These are phyloP conservation scores for Epirrhoe alternata DNA, from an alignment of 2,888 invertebrate genomes.

Conservation along the genomic window DNA sequence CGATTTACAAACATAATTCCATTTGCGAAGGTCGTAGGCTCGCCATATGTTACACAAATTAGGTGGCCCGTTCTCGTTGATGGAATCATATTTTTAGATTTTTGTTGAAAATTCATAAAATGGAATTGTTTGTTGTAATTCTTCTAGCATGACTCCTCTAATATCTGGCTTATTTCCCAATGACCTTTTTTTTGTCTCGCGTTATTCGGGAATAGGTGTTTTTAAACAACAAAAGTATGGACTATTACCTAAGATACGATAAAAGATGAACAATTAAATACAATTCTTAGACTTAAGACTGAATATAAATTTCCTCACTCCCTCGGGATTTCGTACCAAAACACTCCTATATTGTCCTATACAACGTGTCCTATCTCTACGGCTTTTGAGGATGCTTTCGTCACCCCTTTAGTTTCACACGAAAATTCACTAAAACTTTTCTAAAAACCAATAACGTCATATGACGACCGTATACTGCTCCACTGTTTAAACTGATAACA, in stretches of 20 bases:
- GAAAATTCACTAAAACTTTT: constrained; percentile 28
- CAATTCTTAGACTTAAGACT: not conserved
- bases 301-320: not conserved
- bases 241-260: no score
- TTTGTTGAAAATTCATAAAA: not conserved
- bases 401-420: constrained; percentile 28
- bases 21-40: constrained; percentile 38
- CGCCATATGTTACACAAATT: constrained; percentile 41
- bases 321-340: constrained; percentile 5
- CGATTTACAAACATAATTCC: constrained; percentile 41
- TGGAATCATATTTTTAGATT: constrained; percentile 17
- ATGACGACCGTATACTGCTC: not conserved
- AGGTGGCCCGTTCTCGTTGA: constrained; percentile 20
- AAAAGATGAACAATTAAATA: not conserved
- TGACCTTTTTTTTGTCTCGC: no score
- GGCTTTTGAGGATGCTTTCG: constrained; percentile 8
- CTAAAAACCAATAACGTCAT: not conserved
- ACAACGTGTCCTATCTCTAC: constrained; percentile 31
- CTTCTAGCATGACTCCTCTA: no score
- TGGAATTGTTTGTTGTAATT: not conserved
- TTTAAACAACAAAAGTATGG: no score
- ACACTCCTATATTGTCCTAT: constrained; percentile 16
- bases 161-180: no score
- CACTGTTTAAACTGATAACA: not conserved
- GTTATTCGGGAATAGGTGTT: no score